Evolutionary conservation across 2,888 invertebrate species (phyloP).

Genomic region (Volucella zonaria): DNA sequence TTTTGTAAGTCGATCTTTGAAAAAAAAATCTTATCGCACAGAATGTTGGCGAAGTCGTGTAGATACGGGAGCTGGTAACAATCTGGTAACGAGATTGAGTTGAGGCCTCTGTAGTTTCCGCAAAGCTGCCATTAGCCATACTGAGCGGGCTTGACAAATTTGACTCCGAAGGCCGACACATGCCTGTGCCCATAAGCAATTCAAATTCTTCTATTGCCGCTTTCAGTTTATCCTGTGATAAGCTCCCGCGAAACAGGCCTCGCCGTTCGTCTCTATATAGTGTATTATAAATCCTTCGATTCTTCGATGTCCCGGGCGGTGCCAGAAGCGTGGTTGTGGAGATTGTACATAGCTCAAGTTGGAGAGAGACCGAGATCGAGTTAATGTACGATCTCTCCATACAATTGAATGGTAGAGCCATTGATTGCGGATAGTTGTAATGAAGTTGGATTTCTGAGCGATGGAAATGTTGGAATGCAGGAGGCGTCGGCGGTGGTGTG

Average conservation of each 20-base stretch:
- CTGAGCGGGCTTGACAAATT: neutral
- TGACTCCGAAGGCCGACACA: neutral
- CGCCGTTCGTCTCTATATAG: neutral
- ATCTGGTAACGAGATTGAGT: neutral
- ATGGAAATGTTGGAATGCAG: neutral
- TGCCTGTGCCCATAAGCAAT: neutral
- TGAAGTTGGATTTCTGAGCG: slow-evolving; percentile 1
- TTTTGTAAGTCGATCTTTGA: no score
- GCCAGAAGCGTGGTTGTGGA: no score
- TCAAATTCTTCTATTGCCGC: neutral
- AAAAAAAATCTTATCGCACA: neutral
- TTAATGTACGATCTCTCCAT: slow-evolving; percentile 2
- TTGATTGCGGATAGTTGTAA: neutral
- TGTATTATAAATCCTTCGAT: neutral
- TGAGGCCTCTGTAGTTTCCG: neutral
- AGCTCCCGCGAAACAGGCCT: slow-evolving; percentile 3
- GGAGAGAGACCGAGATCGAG: neutral
- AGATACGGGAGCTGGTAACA: neutral
- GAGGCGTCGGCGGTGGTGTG: slow-evolving; percentile 1
- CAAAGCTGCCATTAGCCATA: neutral
- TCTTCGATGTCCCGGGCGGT: neutral
- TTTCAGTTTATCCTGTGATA: slow-evolving; percentile 3
- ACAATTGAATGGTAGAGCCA: neutral
- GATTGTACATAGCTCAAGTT: neutral
- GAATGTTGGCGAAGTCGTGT: slow-evolving; percentile 3